These are phyloP conservation scores for Caenorhabditis parvicauda DNA, from an alignment of 2,888 invertebrate species.

Conservation along the genomic window DNA sequence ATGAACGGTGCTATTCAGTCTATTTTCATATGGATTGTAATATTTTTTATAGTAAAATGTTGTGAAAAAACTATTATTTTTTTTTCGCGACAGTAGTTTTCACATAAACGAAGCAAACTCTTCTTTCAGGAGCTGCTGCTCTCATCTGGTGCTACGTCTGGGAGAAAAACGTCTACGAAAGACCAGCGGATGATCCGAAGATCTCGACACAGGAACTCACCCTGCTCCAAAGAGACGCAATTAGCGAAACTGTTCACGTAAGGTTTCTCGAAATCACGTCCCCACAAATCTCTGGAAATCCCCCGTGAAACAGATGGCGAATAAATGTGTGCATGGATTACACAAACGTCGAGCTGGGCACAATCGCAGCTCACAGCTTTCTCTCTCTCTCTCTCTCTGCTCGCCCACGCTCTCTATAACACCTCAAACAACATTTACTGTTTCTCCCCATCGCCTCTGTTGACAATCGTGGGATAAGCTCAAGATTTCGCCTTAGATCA, in stretches of 20 bases:
- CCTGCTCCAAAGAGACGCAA: constrained; percentile 62
- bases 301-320: too few species aligned
- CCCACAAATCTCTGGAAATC: too few species aligned
- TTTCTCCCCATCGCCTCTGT: too few species aligned
- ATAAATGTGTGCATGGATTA: too few species aligned
- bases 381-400: too few species aligned
- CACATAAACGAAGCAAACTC: background rate
- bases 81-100: background rate
- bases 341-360: too few species aligned
- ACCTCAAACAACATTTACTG: background rate
- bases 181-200: constrained; percentile 64
- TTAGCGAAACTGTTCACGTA: constrained; percentile 45
- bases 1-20: background rate
- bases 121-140: constrained; percentile 37
- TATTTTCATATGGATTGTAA: background rate
- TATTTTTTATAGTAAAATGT: background rate
- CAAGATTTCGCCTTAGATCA: too few species aligned
- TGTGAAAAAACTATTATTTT: background rate
- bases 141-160: constrained; percentile 59
- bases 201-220: constrained; percentile 64
- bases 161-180: constrained; percentile 63
- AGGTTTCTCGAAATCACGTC: too few species aligned
- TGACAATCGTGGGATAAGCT: too few species aligned
- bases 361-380: too few species aligned
- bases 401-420: too few species aligned